Conservation (phyloP, 2,888 invertebrate genomes). For the Lasioglossum villosulum region DNA sequence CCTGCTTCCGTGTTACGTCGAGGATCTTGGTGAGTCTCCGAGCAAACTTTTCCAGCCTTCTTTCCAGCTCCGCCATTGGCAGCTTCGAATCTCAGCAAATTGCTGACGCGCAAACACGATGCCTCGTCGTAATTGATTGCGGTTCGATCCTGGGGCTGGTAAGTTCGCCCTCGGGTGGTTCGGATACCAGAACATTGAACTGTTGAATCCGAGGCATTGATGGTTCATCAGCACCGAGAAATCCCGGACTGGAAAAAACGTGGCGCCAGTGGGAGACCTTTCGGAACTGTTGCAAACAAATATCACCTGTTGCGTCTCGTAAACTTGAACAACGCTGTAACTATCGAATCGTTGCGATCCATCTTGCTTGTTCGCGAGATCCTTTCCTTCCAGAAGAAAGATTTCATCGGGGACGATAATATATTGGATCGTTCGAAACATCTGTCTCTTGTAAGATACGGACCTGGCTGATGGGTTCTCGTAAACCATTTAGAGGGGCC, state of each 20-base stretch:
- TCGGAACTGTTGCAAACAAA: conserved; percentile 24
- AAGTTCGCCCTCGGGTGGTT: background rate
- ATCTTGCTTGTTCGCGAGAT: background rate
- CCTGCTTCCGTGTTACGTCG: conserved; percentile 91
- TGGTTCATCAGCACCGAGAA: background rate
- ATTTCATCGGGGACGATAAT: background rate
- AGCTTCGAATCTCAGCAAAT: background rate
- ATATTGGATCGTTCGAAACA: conserved; percentile 3
- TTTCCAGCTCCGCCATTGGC: background rate
- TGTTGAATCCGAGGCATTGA: background rate
- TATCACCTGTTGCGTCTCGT: conserved; percentile 41
- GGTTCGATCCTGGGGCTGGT: background rate
- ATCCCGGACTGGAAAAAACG: background rate
- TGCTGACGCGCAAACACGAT: background rate
- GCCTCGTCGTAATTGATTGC: background rate
- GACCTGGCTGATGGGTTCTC: background rate
- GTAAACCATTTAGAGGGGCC: background rate
- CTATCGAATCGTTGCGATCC: background rate
- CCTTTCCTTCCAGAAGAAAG: no score
- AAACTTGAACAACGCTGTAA: conserved; percentile 15
- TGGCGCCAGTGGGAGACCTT: background rate
- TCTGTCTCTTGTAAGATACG: background rate
- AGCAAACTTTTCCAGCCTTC: background rate
- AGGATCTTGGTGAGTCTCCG: conserved; percentile 87
- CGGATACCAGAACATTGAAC: background rate